Percentiles rank a stretch among this genome's conserved stretches.
Conservation (phyloP, 2,113 vertebrate species). For the Sceloporus undulatus region DNA sequence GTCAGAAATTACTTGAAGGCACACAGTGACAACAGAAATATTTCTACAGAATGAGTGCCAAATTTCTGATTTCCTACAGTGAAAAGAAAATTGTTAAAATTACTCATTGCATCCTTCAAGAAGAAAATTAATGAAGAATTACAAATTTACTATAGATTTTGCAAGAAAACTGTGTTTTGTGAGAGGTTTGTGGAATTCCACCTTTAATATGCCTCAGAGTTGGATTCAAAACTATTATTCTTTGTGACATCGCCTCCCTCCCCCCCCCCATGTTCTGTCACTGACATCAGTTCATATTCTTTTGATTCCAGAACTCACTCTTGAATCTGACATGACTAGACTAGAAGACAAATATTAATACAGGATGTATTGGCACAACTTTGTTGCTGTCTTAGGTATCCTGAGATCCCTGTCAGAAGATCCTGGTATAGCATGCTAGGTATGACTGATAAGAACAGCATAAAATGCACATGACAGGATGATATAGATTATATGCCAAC, state of each 20-base stretch:
- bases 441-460: neutral
- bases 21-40: too few relatives aligned
- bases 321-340: neutral
- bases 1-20: too few relatives aligned
- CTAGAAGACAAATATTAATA: neutral
- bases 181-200: too few relatives aligned
- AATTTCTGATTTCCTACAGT: too few relatives aligned
- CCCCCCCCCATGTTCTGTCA: neutral
- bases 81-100: too few relatives aligned
- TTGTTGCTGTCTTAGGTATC: neutral
- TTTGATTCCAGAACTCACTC: neutral
- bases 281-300: neutral
- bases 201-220: neutral
- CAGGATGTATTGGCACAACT: too few relatives aligned
- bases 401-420: neutral
- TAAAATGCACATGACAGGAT: neutral
- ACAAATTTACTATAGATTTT: too few relatives aligned
- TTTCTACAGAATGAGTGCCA: too few relatives aligned
- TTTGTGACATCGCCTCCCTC: neutral
- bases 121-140: too few relatives aligned
- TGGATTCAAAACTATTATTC: neutral
- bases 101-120: too few relatives aligned
- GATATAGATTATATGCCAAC: neutral
- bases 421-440: neutral
- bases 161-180: too few relatives aligned